Conservation (phyloP, 2,113 vertebrate genomes). For the Odontophorus gujanensis region DNA sequence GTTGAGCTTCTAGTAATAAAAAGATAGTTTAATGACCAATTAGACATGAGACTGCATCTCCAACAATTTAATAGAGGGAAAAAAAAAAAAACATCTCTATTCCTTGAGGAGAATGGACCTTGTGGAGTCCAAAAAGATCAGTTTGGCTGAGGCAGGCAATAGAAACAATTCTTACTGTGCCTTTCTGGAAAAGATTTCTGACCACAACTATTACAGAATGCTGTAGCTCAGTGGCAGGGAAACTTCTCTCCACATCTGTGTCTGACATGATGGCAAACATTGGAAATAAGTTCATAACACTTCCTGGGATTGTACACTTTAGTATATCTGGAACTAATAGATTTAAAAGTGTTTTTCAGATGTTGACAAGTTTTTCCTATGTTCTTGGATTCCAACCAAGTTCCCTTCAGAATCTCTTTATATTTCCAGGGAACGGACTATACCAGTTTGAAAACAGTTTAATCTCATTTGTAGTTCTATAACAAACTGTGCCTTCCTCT, state of each 20-base stretch:
- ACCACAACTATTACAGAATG: neutral
- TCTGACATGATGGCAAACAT: neutral
- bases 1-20: conserved; percentile 8
- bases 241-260: neutral
- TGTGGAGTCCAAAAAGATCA: neutral
- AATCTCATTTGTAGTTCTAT: neutral
- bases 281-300: neutral
- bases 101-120: neutral
- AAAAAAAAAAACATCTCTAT: accelerated
- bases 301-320: neutral
- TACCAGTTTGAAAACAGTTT: neutral
- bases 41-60: neutral
- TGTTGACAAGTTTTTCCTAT: neutral
- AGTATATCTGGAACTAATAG: neutral
- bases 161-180: neutral
- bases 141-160: neutral
- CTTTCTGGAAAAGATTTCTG: neutral
- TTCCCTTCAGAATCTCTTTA: neutral
- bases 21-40: neutral
- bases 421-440: neutral
- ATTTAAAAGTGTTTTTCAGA: neutral
- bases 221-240: neutral
- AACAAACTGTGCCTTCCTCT: neutral
- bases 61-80: neutral
- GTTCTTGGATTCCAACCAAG: neutral